Evolutionary conservation across 2,797 vertebrate species (phyloP).

Genomic region (Intellagama lesueurii): DNA sequence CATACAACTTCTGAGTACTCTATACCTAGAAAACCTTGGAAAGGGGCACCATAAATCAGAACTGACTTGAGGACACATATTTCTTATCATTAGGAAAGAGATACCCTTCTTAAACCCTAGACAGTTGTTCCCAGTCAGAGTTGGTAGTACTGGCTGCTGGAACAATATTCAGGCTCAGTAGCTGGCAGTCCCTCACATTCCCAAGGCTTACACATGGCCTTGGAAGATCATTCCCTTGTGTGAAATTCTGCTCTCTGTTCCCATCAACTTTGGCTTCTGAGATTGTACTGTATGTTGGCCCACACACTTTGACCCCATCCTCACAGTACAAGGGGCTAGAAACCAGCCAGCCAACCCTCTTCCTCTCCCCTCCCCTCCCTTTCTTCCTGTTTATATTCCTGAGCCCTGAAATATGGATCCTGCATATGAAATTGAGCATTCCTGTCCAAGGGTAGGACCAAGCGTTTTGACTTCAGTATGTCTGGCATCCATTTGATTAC

Average conservation of each 20-base stretch:
- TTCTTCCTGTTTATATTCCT: background rate
- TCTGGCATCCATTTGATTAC: conserved; percentile 6
- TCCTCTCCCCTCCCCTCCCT: background rate
- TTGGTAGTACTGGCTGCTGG: too few relatives aligned
- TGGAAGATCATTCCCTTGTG: background rate
- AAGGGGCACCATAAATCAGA: too few relatives aligned
- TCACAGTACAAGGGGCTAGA: background rate
- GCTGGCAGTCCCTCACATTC: too few relatives aligned
- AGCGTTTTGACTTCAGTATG: background rate
- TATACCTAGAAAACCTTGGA: too few relatives aligned
- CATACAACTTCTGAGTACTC: too few relatives aligned
- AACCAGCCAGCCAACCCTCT: background rate
- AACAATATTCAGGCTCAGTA: too few relatives aligned
- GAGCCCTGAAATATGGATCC: background rate
- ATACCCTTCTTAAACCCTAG: too few relatives aligned
- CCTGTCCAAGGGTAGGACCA: background rate
- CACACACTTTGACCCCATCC: too few relatives aligned
- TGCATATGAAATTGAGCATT: background rate
- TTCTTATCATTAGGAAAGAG: too few relatives aligned
- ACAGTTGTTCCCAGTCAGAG: too few relatives aligned
- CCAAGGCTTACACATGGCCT: background rate
- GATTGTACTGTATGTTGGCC: background rate
- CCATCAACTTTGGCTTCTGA: background rate
- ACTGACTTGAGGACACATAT: too few relatives aligned
- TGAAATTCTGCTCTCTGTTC: background rate